Percentiles rank a stretch among this genome's conserved stretches.
Evolutionary conservation across 2,888 invertebrate species (phyloP).

Genomic region (Thecophora atra): DNA sequence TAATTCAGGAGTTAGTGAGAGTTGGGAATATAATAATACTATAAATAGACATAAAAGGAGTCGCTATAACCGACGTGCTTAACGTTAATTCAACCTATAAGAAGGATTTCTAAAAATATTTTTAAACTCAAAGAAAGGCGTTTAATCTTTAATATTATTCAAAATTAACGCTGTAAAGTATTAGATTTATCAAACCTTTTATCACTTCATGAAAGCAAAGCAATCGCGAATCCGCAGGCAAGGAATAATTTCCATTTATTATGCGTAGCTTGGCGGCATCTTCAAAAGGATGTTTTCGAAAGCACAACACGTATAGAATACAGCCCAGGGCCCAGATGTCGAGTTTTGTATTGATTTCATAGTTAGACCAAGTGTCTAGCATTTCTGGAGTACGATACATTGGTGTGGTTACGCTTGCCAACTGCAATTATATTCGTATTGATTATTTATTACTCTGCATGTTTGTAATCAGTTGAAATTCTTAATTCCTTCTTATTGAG

Average conservation of each 20-base stretch:
- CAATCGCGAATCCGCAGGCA: constrained; percentile 83
- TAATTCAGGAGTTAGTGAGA: no score
- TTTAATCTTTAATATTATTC: no score
- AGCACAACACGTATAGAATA: constrained; percentile 90
- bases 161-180: no score
- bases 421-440: constrained; percentile 39
- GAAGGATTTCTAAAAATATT: no score
- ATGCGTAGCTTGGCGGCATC: constrained; percentile 95
- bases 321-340: constrained; percentile 99
- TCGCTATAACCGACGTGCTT: no score
- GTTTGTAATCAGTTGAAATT: background rate
- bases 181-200: constrained; percentile 67
- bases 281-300: constrained; percentile 95
- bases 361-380: constrained; percentile 97
- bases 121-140: no score
- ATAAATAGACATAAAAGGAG: no score
- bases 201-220: constrained; percentile 90
- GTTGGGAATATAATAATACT: no score
- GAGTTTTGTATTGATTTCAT: constrained; percentile 86
- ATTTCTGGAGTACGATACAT: constrained; percentile 99
- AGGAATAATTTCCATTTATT: constrained; percentile 92
- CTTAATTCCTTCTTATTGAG: background rate
- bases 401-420: constrained; percentile 75
- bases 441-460: background rate
- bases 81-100: no score